phyloP scores from a whole-genome alignment of 2,888 invertebrate species.

The Laothoe populi region DNA sequence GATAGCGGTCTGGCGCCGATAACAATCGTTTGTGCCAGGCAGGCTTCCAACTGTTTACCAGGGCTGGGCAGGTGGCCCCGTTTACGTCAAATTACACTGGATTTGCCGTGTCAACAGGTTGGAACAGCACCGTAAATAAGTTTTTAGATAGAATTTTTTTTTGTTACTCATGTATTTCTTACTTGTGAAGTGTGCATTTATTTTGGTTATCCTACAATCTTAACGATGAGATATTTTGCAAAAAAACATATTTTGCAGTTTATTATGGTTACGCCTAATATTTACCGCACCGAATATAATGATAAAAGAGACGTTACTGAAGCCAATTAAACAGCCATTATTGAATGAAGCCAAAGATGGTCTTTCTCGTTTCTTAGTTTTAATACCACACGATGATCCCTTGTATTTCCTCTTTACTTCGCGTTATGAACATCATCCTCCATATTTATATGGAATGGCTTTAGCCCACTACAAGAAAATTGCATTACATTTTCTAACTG shows the following conservation, averaged over 20 bases:
- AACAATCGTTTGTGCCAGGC: neutral
- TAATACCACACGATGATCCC: too few species aligned
- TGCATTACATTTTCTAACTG: neutral
- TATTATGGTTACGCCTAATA: too few species aligned
- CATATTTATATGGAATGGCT: neutral
- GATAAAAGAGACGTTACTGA: too few species aligned
- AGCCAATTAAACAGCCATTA: too few species aligned
- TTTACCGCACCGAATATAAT: too few species aligned
- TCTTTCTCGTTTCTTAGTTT: too few species aligned
- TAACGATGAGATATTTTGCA: too few species aligned
- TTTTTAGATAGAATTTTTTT: neutral
- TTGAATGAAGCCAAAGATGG: too few species aligned
- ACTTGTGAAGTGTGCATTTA: neutral
- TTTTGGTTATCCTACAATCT: neutral
- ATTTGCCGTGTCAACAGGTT: conserved; percentile 19
- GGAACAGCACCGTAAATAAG: conserved; percentile 6
- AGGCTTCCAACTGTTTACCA: neutral
- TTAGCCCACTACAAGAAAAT: neutral
- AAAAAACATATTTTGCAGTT: too few species aligned
- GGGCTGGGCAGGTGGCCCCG: conserved; percentile 28
- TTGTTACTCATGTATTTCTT: neutral
- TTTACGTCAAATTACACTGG: conserved; percentile 25
- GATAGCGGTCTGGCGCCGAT: neutral
- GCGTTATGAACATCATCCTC: too few species aligned
- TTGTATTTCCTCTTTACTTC: too few species aligned